These are phyloP conservation scores for Hypotaenidia okinawae DNA, from an alignment of 2,797 vertebrate species.

Conservation along the genomic window DNA sequence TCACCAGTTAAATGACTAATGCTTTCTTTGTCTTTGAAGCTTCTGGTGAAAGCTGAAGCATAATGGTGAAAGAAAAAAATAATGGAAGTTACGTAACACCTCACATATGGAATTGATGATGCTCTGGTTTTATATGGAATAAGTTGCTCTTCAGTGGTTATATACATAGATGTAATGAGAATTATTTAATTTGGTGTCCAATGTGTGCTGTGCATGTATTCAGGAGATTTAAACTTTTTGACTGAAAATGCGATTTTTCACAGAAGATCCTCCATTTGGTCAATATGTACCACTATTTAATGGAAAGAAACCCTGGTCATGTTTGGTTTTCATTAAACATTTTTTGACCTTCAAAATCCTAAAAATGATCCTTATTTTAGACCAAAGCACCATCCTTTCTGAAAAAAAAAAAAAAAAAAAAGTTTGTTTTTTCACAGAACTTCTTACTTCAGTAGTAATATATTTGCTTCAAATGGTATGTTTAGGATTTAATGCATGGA, in stretches of 20 bases:
- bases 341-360: background rate
- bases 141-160: background rate
- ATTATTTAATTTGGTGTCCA: background rate
- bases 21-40: constrained; percentile 36
- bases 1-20: constrained; percentile 21
- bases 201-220: background rate
- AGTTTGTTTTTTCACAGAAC: background rate
- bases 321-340: background rate
- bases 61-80: constrained; percentile 34
- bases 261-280: background rate
- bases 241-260: background rate
- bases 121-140: background rate
- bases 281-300: background rate
- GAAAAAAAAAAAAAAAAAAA: background rate
- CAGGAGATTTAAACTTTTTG: background rate
- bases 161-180: background rate
- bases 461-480: background rate
- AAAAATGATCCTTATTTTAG: background rate
- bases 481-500: background rate
- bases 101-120: constrained; percentile 22
- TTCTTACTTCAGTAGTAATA: background rate
- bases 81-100: background rate
- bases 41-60: constrained; percentile 8
- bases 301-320: background rate
- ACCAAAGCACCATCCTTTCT: background rate